Base-by-base conservation (phyloP, 2,888 invertebrate species). In the Drosophila villosipedis region DNA sequence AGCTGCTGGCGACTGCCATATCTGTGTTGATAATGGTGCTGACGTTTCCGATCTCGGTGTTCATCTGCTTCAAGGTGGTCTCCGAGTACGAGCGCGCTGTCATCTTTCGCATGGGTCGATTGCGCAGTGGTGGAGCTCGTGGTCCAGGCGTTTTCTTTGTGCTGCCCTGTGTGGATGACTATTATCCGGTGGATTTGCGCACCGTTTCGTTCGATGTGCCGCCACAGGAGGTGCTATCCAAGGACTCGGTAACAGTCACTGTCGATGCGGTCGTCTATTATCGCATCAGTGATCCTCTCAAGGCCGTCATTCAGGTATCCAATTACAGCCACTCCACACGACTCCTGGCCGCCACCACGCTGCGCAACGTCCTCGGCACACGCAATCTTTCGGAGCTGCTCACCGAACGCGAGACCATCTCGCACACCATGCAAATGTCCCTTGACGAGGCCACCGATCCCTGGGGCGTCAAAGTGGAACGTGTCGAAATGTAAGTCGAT, bases 161-260 rank as follows among this genome's bases (percentile, higher is more conserved):
- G 16, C 94, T 99, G 74, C 99, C 99, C 2, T 99, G 99, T 93
- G 96, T 99, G 55, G 99, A 98, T 92, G 96, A 96, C 50, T 99
- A 98, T 92, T 96, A 97, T 74, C 98, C 97, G 93, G 97, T 99
- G 49, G 99, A 99, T 93, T 94, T 99, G 73, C 95, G 99, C 76
- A 98, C 98, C 0, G 97, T 99, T 0, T 98, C 98, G 0, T 99
- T 99, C 91, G 98, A 99, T 94, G 98, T 99, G 0, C 98, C 99
- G 49, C 98, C 98, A 0, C 99, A 99, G 94, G 98, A 99, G 95
- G 98, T 98, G 19, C 94, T 98, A 61, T 97, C 98, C 19, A 97
- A 97, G 94, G 98, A 98, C 93, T 97, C 97, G 0, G 98, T 98
- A 14, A 99, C 98, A 0, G 98, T 99, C 0, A 97, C 97, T 1